Percentiles rank a stretch among this genome's conserved stretches.
phyloP scores from a whole-genome alignment of 1,140 invertebrate species.

The Musca domestica region DNA sequence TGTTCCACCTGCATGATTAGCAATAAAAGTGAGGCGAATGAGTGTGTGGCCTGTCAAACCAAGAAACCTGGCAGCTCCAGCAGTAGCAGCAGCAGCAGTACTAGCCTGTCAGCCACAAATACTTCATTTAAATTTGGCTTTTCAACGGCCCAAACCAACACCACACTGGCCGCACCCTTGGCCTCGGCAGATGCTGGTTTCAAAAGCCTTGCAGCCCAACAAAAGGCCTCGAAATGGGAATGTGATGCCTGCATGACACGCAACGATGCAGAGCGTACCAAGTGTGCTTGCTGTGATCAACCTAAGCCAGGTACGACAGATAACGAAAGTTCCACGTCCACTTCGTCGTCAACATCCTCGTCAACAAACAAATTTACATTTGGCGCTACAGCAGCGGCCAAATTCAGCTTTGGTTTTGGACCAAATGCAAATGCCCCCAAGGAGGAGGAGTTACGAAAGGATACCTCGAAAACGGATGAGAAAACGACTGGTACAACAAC shows the following conservation, averaged over 20 bases:
- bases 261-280: constrained; percentile 59
- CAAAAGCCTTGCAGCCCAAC: constrained; percentile 47
- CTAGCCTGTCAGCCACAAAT: constrained; percentile 33
- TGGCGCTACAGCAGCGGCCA: constrained; percentile 47
- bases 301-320: constrained; percentile 62
- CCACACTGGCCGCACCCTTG: constrained; percentile 30
- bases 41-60: constrained; percentile 59
- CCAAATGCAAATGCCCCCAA: constrained; percentile 26
- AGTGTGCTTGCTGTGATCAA: constrained; percentile 70
- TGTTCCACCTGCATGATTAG: constrained; percentile 62
- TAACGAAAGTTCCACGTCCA: constrained; percentile 24
- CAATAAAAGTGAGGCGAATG: constrained; percentile 58
- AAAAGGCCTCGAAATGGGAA: constrained; percentile 61
- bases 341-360: no score
- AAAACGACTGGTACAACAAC: constrained; percentile 27
- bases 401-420: constrained; percentile 57
- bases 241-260: constrained; percentile 66
- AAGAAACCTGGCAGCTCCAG: constrained; percentile 41
- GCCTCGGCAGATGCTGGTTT: constrained; percentile 34
- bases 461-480: background rate
- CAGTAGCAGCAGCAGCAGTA: constrained; percentile 34
- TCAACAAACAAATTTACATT: constrained; percentile 26
- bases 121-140: constrained; percentile 27
- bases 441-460: constrained; percentile 21
- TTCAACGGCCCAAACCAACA: background rate